phyloP scores from a whole-genome alignment of 2,888 invertebrate genomes.

The Melangyna quadrimaculata region DNA sequence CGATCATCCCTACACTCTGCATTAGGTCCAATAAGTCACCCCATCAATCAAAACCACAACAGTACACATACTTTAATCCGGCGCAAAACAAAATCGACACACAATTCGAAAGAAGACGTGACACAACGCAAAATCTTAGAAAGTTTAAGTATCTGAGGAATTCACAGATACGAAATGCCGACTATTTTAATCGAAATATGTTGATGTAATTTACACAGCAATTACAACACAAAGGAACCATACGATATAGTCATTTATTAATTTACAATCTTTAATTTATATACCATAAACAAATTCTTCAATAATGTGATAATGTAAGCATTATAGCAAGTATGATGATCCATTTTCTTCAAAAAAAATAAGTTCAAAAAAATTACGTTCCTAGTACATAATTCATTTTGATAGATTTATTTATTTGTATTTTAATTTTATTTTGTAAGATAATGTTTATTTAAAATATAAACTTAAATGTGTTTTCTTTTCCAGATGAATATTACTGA shows the following conservation, averaged over 20 bases:
- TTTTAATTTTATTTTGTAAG: not conserved
- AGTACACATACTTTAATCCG: slow-evolving; percentile 77
- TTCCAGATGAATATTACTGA: slow-evolving; percentile 68
- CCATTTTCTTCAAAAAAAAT: not conserved
- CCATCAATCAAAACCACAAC: slow-evolving; percentile 75
- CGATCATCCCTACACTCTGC: slow-evolving; percentile 75
- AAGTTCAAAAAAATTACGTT: too few species aligned
- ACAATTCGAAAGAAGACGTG: slow-evolving; percentile 54
- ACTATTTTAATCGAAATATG: slow-evolving; percentile 53
- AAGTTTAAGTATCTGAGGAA: slow-evolving; percentile 50
- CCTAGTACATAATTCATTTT: too few species aligned
- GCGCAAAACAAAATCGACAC: slow-evolving; percentile 72
- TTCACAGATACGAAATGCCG: slow-evolving; percentile 46
- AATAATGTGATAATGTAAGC: slow-evolving; percentile 52
- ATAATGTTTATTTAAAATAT: not conserved
- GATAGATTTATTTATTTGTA: not conserved
- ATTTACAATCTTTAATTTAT: slow-evolving; percentile 24
- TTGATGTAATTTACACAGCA: slow-evolving; percentile 23
- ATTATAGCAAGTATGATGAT: slow-evolving; percentile 49
- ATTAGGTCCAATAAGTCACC: slow-evolving; percentile 65
- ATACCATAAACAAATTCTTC: slow-evolving; percentile 14
- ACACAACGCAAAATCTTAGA: slow-evolving; percentile 19
- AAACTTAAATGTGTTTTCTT: slow-evolving; percentile 14
- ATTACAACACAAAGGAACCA: not conserved
- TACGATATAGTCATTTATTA: slow-evolving; percentile 47